These are phyloP conservation scores for Belgica antarctica DNA, from an alignment of 2,888 invertebrate genomes.

Conservation along the genomic window DNA sequence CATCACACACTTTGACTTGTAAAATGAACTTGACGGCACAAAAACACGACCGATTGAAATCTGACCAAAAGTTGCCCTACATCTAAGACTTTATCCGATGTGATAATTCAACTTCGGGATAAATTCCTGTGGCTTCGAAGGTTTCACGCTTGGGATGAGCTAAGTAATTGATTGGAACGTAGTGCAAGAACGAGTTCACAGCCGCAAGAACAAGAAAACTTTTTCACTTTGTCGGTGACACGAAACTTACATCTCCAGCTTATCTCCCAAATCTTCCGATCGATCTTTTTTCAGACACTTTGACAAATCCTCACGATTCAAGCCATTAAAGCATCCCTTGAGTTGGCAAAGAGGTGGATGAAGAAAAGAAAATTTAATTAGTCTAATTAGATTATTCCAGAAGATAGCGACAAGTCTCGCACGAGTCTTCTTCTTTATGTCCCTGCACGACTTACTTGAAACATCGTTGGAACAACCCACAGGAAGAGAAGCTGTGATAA, in stretches of 20 bases:
- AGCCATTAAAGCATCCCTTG: conserved; percentile 45
- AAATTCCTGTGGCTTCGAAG: too few species aligned
- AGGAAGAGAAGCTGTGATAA: conserved; percentile 53
- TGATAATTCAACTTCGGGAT: too few species aligned
- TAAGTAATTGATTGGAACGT: conserved; percentile 22
- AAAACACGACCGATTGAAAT: too few species aligned
- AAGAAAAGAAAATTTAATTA: conserved; percentile 28
- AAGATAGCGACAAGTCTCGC: not conserved
- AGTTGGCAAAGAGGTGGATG: not conserved
- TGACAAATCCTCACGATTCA: conserved; percentile 67
- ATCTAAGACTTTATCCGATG: too few species aligned
- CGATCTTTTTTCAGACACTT: conserved; percentile 63
- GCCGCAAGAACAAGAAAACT: too few species aligned
- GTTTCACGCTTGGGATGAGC: too few species aligned
- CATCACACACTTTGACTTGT: too few species aligned
- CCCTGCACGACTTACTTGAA: conserved; percentile 31
- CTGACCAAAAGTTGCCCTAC: too few species aligned
- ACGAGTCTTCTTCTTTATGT: too few species aligned
- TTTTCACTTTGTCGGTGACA: not conserved
- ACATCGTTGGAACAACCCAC: conserved; percentile 51
- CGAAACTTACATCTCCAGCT: conserved; percentile 51
- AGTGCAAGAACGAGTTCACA: too few species aligned
- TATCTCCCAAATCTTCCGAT: conserved; percentile 53
- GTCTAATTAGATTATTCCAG: conserved; percentile 9
- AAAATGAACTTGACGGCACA: too few species aligned